Percentiles rank a stretch among this genome's conserved stretches.
Conservation (phyloP, 2,888 invertebrate genomes). For the Melanotus villosus region DNA sequence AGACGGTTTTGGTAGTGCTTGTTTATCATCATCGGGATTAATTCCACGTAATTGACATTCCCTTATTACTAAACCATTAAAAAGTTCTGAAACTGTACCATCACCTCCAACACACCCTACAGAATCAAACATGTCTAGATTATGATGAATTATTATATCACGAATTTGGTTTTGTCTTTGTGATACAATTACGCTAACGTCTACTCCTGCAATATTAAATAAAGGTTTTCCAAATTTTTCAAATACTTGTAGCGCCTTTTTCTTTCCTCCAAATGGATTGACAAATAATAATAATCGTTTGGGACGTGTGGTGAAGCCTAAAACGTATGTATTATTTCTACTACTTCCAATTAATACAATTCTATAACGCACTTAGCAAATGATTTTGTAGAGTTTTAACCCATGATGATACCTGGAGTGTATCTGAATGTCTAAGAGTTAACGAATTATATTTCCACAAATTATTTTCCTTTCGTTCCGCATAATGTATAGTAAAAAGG, state of each 20-base stretch:
- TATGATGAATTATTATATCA: conserved; percentile 75
- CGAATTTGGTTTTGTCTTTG: conserved; percentile 84
- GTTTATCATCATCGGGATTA: conserved; percentile 71
- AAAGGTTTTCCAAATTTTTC: conserved; percentile 80
- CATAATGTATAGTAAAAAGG: conserved; percentile 76
- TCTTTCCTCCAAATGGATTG: conserved; percentile 88
- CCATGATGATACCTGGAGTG: conserved; percentile 76
- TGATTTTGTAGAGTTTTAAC: conserved; percentile 73
- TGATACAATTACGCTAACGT: conserved; percentile 78
- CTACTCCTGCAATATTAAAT: conserved; percentile 76
- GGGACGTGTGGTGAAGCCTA: conserved; percentile 75
- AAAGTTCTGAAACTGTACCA: conserved; percentile 87
- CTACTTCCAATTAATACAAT: conserved; percentile 17
- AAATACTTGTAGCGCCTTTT: conserved; percentile 80
- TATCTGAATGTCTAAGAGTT: conserved; percentile 74
- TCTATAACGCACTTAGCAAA: conserved; percentile 70
- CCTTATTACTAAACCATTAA: conserved; percentile 79
- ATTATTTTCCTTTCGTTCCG: conserved; percentile 71
- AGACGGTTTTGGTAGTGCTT: conserved; percentile 68
- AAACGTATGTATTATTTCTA: conserved; percentile 43
- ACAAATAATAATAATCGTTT: conserved; percentile 83
- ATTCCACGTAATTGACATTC: conserved; percentile 71
- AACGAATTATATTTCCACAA: conserved; percentile 74
- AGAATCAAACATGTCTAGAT: conserved; percentile 76
- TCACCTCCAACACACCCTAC: conserved; percentile 89